Percentiles rank a stretch among this genome's conserved stretches.
Conservation (phyloP, 2,888 invertebrate genomes). For the Didymodactylos carnosus region DNA sequence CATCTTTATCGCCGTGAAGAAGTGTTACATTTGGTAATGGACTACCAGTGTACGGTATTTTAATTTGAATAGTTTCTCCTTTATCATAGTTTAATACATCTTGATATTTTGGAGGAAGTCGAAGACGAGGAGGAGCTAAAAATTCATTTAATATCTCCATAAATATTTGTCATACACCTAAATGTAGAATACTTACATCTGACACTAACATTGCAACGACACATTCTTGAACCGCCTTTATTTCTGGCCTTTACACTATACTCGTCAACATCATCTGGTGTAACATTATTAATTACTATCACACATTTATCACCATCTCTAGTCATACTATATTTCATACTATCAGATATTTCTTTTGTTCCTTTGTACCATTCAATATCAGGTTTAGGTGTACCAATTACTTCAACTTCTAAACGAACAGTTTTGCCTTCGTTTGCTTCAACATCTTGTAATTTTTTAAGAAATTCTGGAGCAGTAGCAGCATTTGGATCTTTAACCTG, state of each 20-base stretch:
- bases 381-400: constrained; percentile 67
- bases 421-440: constrained; percentile 82
- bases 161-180: neutral
- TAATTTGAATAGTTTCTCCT: constrained; percentile 81
- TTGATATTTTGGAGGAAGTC: constrained; percentile 87
- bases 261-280: constrained; percentile 93
- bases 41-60: constrained; percentile 93
- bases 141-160: constrained; percentile 3
- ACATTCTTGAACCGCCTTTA: constrained; percentile 76
- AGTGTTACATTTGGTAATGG: constrained; percentile 81
- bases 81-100: constrained; percentile 93
- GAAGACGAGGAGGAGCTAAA: constrained; percentile 77
- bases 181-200: constrained; percentile 58
- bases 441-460: constrained; percentile 60
- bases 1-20: constrained; percentile 70
- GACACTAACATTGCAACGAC: constrained; percentile 74
- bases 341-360: constrained; percentile 77
- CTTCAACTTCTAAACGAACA: constrained; percentile 74
- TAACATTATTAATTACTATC: constrained; percentile 72
- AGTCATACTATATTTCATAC: constrained; percentile 64
- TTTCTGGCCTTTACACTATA: constrained; percentile 87
- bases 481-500: constrained; percentile 67
- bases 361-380: constrained; percentile 86
- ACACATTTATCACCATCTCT: constrained; percentile 65
- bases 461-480: constrained; percentile 68